A percentile compares a stretch with the other conserved stretches of the same genome.
Evolutionary conservation across 2,797 vertebrate genomes (phyloP).

Genomic region (Thunnus albacares): DNA sequence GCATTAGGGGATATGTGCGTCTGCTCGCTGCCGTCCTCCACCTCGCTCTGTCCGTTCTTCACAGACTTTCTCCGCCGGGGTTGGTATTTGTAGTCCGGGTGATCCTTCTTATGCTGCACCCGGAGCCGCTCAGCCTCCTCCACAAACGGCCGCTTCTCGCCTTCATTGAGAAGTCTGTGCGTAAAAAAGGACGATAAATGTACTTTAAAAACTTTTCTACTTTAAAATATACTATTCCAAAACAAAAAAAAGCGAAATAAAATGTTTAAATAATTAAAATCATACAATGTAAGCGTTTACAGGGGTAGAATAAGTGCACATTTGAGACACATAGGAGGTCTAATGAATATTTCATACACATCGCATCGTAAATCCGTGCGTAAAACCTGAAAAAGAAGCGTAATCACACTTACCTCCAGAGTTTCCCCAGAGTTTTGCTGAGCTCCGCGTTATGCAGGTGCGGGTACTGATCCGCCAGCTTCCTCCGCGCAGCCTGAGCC

Average conservation of each 20-base stretch:
- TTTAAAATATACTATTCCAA: not conserved
- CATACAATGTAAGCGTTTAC: not conserved
- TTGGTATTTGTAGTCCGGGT: slow-evolving; percentile 98
- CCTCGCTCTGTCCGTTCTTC: slow-evolving; percentile 94
- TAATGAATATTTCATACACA: not conserved
- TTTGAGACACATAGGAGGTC: not conserved
- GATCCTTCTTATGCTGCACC: slow-evolving; percentile 98
- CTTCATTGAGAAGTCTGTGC: slow-evolving; percentile 93
- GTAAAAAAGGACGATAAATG: slow-evolving; percentile 10
- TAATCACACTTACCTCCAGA: slow-evolving; percentile 91
- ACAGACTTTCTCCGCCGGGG: slow-evolving; percentile 94
- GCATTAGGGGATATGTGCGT: slow-evolving; percentile 96
- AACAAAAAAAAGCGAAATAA: not conserved
- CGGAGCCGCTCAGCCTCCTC: slow-evolving; percentile 96
- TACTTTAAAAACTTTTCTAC: not conserved
- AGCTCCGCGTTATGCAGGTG: slow-evolving; percentile 98
- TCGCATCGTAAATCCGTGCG: slow-evolving; percentile 47
- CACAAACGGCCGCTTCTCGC: slow-evolving; percentile 96
- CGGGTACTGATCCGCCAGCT: slow-evolving; percentile 95
- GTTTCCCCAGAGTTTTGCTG: slow-evolving; percentile 97
- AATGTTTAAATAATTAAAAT: too few species aligned
- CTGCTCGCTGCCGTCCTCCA: slow-evolving; percentile 92
- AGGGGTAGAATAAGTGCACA: not conserved
- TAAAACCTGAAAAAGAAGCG: not conserved
- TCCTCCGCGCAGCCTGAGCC: slow-evolving; percentile 95